Percentiles rank a stretch among this genome's conserved stretches.
Evolutionary conservation across 2,113 vertebrate species (phyloP).

Genomic region (Zingel zingel): DNA sequence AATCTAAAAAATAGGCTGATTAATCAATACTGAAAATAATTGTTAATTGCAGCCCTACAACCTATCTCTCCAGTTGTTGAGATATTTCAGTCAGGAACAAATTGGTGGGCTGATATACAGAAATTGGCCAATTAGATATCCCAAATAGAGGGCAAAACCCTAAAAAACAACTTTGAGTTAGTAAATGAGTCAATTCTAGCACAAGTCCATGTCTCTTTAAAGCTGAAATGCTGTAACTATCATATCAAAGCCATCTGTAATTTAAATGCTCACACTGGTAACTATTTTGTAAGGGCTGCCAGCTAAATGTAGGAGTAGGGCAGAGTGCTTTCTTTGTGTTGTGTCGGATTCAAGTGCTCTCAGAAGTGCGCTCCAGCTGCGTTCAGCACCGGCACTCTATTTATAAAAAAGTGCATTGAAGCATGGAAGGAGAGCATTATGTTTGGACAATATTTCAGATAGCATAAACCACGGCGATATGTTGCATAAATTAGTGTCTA

Average conservation of each 20-base stretch:
- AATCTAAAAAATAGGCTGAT: too few relatives aligned
- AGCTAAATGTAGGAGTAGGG: slow-evolving; percentile 67
- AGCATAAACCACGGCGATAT: slow-evolving; percentile 38
- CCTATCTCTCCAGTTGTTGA: too few relatives aligned
- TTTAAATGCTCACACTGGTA: slow-evolving; percentile 47
- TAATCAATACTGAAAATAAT: too few relatives aligned
- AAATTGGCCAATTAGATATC: too few relatives aligned
- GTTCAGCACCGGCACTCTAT: slow-evolving; percentile 61
- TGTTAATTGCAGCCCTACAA: too few relatives aligned
- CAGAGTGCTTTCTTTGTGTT: slow-evolving; percentile 61
- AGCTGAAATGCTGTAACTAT: slow-evolving; percentile 23
- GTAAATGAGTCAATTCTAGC: background rate
- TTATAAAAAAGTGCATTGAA: slow-evolving; percentile 67
- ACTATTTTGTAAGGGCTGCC: slow-evolving; percentile 56
- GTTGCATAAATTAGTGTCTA: slow-evolving; percentile 49
- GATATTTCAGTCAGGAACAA: too few relatives aligned
- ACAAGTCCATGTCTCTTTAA: background rate
- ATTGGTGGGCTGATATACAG: too few relatives aligned
- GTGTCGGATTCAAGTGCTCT: slow-evolving; percentile 67
- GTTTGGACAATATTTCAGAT: slow-evolving; percentile 72
- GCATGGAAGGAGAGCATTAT: slow-evolving; percentile 72
- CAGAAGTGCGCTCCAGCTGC: slow-evolving; percentile 73
- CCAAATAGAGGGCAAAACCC: too few relatives aligned
- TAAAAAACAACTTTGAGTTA: background rate
- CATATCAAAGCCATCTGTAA: slow-evolving; percentile 56